Evolutionary conservation across 1,140 invertebrate species (phyloP), one percentile per base, ranked within the genome.

Genomic region (Tyrophagus putrescentiae): DNA sequence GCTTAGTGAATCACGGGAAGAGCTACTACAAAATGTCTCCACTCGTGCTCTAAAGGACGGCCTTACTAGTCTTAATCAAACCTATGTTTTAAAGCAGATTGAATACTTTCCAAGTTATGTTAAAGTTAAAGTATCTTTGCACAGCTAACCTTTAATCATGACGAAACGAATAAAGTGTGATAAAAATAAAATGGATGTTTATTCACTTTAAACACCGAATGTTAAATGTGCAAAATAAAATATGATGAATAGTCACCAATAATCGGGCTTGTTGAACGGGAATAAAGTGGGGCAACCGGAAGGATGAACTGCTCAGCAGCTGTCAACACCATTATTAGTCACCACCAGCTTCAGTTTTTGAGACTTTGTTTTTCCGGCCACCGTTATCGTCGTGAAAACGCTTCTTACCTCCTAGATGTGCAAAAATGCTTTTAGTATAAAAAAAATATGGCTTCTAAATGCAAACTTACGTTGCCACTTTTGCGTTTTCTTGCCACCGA

Each of bases 41-140:
- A 82, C 82, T 68, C 78, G 84, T 66, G 89, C 84, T 71, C 77
- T 80, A 61, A 81, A 78, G 42, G 90, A 94, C 69, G 90, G 90
- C 7, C 76, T 93, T 27, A 87, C 79, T 64, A 87, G 80, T 65
- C 77, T 93, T 16, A 79, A 84, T 63, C 1, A 45, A 4, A 59
- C 57, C 13, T 94, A 93, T 72, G 78, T 81, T 62, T 65, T 85
- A 33, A 72, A 83, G 33, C 75, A 81, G 57, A 77, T 83, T 29
- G 76, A 82, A 62, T 75, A 81, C 48, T 76, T 79, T 33, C 67
- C 64, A 16, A 62, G 77, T 6, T 77, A 73, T 66, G 77, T 75
- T 1, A 68, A 69, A 64, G 65, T 76, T 13, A 42, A 48, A 3
- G 57, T 25, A 18, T 4, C 4, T n/a, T n/a, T n/a, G 11, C 52